These are phyloP conservation scores for Sarcophaga caerulescens DNA, from an alignment of 2,888 invertebrate species.

Conservation along the genomic window DNA sequence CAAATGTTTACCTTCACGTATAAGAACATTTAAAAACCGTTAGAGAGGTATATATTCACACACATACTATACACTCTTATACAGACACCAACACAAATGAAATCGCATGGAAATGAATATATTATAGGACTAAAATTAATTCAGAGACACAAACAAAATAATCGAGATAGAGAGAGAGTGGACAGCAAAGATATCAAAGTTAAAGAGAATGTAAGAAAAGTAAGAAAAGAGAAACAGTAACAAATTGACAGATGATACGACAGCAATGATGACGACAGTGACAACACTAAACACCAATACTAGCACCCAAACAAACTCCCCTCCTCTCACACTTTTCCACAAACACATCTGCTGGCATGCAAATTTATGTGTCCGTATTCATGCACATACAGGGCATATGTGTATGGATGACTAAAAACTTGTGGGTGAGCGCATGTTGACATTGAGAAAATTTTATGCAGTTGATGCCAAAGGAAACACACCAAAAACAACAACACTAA, in stretches of 20 bases:
- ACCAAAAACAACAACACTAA: background rate
- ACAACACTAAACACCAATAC: conserved; percentile 19
- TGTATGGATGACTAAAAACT: background rate
- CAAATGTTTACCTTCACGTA: background rate
- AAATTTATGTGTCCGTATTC: conserved; percentile 35
- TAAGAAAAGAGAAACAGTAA: background rate
- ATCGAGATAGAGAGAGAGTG: background rate
- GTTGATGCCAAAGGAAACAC: conserved; percentile 49
- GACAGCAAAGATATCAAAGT: background rate
- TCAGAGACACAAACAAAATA: conserved; percentile 4
- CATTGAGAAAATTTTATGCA: conserved; percentile 60
- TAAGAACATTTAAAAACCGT: background rate
- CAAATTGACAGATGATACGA: conserved; percentile 36
- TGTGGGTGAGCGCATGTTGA: conserved; percentile 39
- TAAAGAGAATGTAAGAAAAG: background rate
- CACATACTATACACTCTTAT: too few relatives aligned
- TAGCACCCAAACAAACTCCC: background rate
- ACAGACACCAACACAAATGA: background rate
- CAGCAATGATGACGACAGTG: conserved; percentile 33
- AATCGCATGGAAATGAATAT: conserved; percentile 54
- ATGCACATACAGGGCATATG: background rate
- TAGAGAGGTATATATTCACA: background rate
- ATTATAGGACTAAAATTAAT: conserved; percentile 24
- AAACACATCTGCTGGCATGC: background rate
- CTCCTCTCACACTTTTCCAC: too few relatives aligned